Evolutionary conservation across 2,888 invertebrate species (phyloP).

Genomic region (Leptinotarsa rubiginosa): DNA sequence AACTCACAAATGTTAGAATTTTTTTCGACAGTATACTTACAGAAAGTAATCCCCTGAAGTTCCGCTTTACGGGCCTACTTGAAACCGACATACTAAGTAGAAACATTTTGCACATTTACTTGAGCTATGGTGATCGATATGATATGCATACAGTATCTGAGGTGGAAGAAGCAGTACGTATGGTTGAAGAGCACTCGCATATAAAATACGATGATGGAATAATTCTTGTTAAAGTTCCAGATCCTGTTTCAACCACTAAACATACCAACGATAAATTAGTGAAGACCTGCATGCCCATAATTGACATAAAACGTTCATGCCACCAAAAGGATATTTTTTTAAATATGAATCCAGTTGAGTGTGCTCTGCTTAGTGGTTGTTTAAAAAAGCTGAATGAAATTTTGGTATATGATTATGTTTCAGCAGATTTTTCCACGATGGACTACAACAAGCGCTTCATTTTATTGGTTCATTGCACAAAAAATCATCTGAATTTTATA

Average conservation of each 20-base stretch:
- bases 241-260: not conserved
- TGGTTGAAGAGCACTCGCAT: not conserved
- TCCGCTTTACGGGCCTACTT: not conserved
- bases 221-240: not conserved
- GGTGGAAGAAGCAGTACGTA: not conserved
- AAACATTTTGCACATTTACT: conserved; percentile 21
- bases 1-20: conserved; percentile 27
- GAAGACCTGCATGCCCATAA: no score
- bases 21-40: conserved; percentile 32
- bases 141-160: not conserved
- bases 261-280: no score
- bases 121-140: conserved; percentile 28
- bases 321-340: not conserved
- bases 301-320: not conserved
- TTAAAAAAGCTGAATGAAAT: conserved; percentile 6
- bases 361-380: conserved; percentile 2
- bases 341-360: conserved; percentile 3
- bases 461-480: not conserved
- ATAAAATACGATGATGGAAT: not conserved
- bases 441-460: not conserved
- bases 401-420: not conserved
- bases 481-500: not conserved
- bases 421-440: not conserved
- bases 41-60: not conserved
- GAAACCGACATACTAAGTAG: conserved; percentile 26